Percentiles rank a stretch among this genome's conserved stretches.
Evolutionary conservation across 1,140 invertebrate species (phyloP).

Genomic region (Drosophila saltans): DNA sequence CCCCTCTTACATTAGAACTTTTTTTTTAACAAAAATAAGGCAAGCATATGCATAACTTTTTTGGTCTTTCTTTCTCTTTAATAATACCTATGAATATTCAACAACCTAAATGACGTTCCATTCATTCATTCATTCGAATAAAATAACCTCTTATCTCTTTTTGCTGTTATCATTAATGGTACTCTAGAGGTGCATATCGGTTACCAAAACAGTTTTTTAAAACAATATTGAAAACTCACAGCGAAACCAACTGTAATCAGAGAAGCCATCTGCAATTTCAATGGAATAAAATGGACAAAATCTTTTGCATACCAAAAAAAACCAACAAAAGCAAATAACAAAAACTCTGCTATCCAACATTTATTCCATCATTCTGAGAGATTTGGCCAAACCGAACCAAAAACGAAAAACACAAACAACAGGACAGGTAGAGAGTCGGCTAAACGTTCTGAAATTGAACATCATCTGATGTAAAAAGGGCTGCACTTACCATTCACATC

Average conservation of each 20-base stretch:
- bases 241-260: background rate
- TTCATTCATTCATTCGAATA: no score
- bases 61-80: no score
- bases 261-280: slow-evolving; percentile 2
- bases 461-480: slow-evolving; percentile 22
- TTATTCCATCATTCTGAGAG: background rate
- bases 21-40: no score
- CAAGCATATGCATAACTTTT: no score
- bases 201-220: background rate
- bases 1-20: no score
- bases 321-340: background rate
- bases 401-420: background rate
- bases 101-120: no score
- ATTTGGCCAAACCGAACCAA: background rate
- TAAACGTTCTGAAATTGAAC: slow-evolving; percentile 27
- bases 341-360: background rate
- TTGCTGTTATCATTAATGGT: no score
- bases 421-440: slow-evolving; percentile 5
- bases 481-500: slow-evolving; percentile 75
- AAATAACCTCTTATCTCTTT: no score
- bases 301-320: background rate
- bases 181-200: background rate
- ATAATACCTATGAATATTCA: no score
- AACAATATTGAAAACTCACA: background rate
- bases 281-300: background rate